Base-by-base conservation (phyloP, 1,140 invertebrate species). In the Himalopsyche phryganea region DNA sequence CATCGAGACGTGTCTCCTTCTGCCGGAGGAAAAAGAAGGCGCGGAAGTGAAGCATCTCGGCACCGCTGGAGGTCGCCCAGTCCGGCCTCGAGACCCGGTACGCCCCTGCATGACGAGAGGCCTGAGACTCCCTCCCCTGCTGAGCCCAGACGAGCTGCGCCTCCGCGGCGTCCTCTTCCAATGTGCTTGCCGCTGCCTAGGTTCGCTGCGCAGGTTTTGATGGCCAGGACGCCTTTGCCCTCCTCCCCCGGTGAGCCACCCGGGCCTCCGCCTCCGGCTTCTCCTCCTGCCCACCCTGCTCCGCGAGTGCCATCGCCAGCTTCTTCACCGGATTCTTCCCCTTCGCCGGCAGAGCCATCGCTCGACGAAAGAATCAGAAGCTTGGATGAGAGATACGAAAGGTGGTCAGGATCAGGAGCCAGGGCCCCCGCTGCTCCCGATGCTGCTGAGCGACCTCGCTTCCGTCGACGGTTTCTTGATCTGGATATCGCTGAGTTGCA, bases 331-430 rank as follows among this genome's bases (percentile, higher is more conserved):
- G 84, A 82, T 58, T 80, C 71, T 5, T 75, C 77, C 61, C 77
- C 77, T 40, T 81, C 79, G 65, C 86, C 75, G 45, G 77, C 68
- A 65, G 79, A 66, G 68, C 86, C 83, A 1, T 85, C 85, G 32
- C 79, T 96, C 47, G 93, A 96, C 66, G 93, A 97, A 70, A 79
- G 94, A 53, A 91, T 98, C 38, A 72, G 77, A 72, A 89, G 72
- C 84, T 79, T 98, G 11, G 94, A 97, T 74, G 94, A 96, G 71
- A 94, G 92, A 69, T 94, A 92, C 67, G 91, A 94, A 71, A 89
- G 89, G 54, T 94, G 92, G 90, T 90, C 87, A 9, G 82, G 83
- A 9, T 28, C 23, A 9, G 82, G 83, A 6, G 83, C 85, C 19
- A 75, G 78, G 20, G 81, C 83, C 11, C 60, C 68, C 1, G 65